These are phyloP conservation scores for Ips nitidus DNA, from an alignment of 1,140 invertebrate genomes.

Conservation along the genomic window DNA sequence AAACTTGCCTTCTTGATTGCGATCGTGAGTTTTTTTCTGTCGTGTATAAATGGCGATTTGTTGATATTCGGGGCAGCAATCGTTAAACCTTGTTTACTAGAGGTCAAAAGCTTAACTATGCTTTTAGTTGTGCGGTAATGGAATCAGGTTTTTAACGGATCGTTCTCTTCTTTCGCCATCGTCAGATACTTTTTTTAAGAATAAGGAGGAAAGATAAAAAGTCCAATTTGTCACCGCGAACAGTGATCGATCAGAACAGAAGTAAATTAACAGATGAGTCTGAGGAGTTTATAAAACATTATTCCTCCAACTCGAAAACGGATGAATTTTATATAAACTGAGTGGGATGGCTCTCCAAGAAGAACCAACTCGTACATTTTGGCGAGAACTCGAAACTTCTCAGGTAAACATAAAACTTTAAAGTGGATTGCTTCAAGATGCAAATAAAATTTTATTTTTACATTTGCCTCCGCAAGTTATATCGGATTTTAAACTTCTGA, in stretches of 20 bases:
- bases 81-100: neutral
- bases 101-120: neutral
- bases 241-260: too few species aligned
- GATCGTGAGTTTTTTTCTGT: slow-evolving; percentile 13
- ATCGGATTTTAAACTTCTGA: slow-evolving; percentile 18
- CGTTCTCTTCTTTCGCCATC: too few species aligned
- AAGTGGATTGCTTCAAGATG: slow-evolving; percentile 17
- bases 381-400: slow-evolving; percentile 7
- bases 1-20: slow-evolving; percentile 13
- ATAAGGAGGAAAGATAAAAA: too few species aligned
- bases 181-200: too few species aligned
- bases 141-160: too few species aligned
- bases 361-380: slow-evolving; percentile 1
- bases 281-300: too few species aligned
- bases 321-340: slow-evolving; percentile 1
- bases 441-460: slow-evolving; percentile 17
- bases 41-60: slow-evolving; percentile 8
- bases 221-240: too few species aligned
- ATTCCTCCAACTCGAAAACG: neutral
- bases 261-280: too few species aligned
- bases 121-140: too few species aligned
- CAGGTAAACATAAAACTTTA: slow-evolving; percentile 17
- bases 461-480: slow-evolving; percentile 6
- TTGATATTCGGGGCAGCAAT: neutral
- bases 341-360: neutral